Evolutionary conservation across 2,888 invertebrate genomes (phyloP).

Genomic region (Acanthacorydalis orientalis): DNA sequence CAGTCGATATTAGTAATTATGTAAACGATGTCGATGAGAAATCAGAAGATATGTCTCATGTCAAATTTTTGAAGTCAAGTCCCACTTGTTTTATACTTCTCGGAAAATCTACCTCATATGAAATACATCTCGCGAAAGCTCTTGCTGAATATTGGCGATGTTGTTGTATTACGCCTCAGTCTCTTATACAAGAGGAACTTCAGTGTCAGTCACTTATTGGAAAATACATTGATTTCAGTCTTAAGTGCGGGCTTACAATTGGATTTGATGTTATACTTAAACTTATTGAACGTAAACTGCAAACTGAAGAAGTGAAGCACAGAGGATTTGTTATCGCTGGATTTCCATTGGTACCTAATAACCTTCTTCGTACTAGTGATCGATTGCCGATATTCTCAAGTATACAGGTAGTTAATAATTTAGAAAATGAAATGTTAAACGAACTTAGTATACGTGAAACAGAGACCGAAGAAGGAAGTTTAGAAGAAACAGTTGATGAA

Average conservation of each 20-base stretch:
- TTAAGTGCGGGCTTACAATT: conserved; percentile 33
- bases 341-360: conserved; percentile 39
- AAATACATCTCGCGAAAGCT: conserved; percentile 33
- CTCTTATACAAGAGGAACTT: conserved; percentile 38
- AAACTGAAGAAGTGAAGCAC: conserved; percentile 32
- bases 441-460: conserved; percentile 2
- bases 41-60: conserved; percentile 34
- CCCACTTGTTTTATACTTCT: conserved; percentile 41
- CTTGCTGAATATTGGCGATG: conserved; percentile 38
- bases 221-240: conserved; percentile 36
- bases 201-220: conserved; percentile 35
- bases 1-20: too few species aligned
- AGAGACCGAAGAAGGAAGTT: background rate
- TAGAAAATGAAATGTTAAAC: too few species aligned
- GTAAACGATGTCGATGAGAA: conserved; percentile 12
- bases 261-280: conserved; percentile 31
- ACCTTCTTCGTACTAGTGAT: conserved; percentile 21
- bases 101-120: conserved; percentile 38
- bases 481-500: conserved; percentile 20
- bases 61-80: conserved; percentile 27
- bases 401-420: too few species aligned
- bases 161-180: conserved; percentile 37
- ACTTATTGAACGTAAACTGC: conserved; percentile 33
- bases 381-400: conserved; percentile 12
- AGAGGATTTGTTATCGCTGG: conserved; percentile 49